Conservation (phyloP, 1,140 invertebrate species). For the Aleiodes sp. region DNA sequence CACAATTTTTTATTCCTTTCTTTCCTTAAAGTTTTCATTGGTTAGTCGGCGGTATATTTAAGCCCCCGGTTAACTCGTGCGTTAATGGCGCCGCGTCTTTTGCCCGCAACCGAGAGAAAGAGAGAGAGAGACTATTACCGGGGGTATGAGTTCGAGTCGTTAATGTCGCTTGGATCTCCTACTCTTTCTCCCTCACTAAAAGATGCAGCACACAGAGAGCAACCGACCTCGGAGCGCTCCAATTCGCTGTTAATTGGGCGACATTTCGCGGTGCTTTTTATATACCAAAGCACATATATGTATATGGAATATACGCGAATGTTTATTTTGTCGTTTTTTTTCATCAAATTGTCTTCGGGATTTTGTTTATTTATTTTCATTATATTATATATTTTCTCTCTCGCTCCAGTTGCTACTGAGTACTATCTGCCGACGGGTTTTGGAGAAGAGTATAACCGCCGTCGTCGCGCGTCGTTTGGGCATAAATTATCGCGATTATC, state of each 20-base stretch:
- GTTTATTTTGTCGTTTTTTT: neutral
- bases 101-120: neutral
- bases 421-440: slow-evolving; percentile 38
- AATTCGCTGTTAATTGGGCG: slow-evolving; percentile 64
- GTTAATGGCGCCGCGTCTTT: slow-evolving; percentile 51
- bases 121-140: slow-evolving; percentile 27
- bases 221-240: slow-evolving; percentile 53
- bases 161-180: slow-evolving; percentile 44
- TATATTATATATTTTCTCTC: too few species aligned
- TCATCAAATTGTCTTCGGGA: too few species aligned
- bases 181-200: neutral
- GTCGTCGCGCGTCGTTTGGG: slow-evolving; percentile 39
- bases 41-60: slow-evolving; percentile 50
- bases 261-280: slow-evolving; percentile 59
- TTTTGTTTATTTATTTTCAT: too few species aligned
- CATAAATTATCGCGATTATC: slow-evolving; percentile 63
- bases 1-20: slow-evolving; percentile 1
- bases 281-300: slow-evolving; percentile 32
- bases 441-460: slow-evolving; percentile 56
- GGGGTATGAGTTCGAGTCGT: slow-evolving; percentile 51
- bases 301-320: slow-evolving; percentile 4
- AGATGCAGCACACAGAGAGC: slow-evolving; percentile 23
- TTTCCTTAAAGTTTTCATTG: neutral
- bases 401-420: too few species aligned
- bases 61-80: slow-evolving; percentile 41